A percentile compares a stretch with the other conserved stretches of the same genome.
These are phyloP conservation scores for Glyptemys insculpta DNA, from an alignment of 2,797 vertebrate species.

Conservation along the genomic window DNA sequence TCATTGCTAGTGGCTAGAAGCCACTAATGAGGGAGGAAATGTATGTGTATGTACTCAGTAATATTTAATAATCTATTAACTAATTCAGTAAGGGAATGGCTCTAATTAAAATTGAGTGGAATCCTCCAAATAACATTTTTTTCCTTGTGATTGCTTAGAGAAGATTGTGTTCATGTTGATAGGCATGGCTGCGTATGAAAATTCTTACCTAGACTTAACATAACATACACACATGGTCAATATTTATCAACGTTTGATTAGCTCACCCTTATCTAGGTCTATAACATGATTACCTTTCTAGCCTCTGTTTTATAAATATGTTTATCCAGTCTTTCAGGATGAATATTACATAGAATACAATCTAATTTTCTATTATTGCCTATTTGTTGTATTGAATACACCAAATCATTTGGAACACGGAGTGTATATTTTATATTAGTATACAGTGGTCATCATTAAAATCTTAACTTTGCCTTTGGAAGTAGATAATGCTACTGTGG, in stretches of 20 bases:
- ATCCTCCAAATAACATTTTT: constrained; percentile 19
- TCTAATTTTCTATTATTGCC: background rate
- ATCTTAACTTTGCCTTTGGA: background rate
- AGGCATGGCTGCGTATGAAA: background rate
- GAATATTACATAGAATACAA: background rate
- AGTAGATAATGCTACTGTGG: background rate
- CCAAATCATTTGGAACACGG: background rate
- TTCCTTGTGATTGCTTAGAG: constrained; percentile 2
- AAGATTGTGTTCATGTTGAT: background rate
- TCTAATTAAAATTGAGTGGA: constrained; percentile 3
- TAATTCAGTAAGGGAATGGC: background rate
- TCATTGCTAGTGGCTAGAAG: constrained; percentile 12
- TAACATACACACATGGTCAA: background rate
- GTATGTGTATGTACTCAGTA: constrained; percentile 11
- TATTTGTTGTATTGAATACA: background rate
- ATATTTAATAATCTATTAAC: constrained; percentile 32
- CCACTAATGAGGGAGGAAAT: background rate
- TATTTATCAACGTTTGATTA: background rate
- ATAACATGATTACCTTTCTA: background rate
- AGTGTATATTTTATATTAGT: background rate
- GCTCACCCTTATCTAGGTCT: background rate
- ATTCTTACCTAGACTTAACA: constrained; percentile 11
- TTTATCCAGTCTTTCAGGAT: background rate
- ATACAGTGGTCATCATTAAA: background rate
- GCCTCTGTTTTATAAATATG: background rate